Base-by-base conservation (phyloP, 1,140 invertebrate species). In the Bombus terrestris region DNA sequence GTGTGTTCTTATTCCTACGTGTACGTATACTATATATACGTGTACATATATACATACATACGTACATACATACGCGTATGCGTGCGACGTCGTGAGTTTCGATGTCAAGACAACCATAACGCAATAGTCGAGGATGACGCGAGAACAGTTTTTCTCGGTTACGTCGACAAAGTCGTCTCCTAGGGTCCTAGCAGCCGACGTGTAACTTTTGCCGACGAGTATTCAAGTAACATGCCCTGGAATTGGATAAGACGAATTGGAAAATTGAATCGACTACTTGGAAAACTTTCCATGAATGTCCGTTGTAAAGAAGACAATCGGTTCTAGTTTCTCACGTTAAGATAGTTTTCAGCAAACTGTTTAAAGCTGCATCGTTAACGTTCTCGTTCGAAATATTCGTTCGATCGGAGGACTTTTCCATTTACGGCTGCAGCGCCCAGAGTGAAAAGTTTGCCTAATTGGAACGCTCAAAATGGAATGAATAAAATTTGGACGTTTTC, bases 121-220 rank as follows among this genome's bases (percentile, higher is more conserved):
- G 81, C 84, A 83, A 86, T 87, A 88, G 88, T 78, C 68, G 86
- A 87, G 81, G 76, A 80, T 66, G 64, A 85, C 78, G 64, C 83
- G 72, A 86, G 85, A 88, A 85, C 73, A 78, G 81, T 92, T 92
- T 90, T 90, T 89, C 88, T 75, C 84, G 69, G 47, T 90, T 87
- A 85, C 59, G 69, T 64, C 88, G 78, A 69, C 39, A 75, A 81
- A 81, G 78, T 59, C 80, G 79, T 85, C 73, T 69, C 37, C 64
- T 35, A 57, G 66, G 62, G 83, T 77, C n/a, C 8, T 32, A 28
- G 22, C 64, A 71, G 72, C 41, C 35, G 22, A 57, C 82, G 53
- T 39, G 57, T 62, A 71, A 75, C 62, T 78, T 73, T 39, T 37
- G 35, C 2, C 41, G 37, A 47, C 59, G n/a, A 37, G 41, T 83